Evolutionary conservation across 2,113 vertebrate genomes (phyloP).

Genomic region (Odobenus rosmarus): DNA sequence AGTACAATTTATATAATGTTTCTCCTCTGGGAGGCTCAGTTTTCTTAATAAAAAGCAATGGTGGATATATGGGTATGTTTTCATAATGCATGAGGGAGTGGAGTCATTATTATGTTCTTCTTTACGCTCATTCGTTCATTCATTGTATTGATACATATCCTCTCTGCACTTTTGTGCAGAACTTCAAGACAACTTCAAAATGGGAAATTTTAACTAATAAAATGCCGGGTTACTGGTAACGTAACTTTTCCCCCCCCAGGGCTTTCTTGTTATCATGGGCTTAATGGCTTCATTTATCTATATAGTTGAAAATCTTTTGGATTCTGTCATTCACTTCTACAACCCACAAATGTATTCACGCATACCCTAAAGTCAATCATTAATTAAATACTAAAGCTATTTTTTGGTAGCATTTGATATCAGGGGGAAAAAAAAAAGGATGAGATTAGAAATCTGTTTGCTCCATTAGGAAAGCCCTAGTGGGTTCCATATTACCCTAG

Average conservation of each 20-base stretch:
- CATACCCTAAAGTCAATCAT: background rate
- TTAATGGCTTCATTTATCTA: constrained; percentile 41
- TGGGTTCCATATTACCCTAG: background rate
- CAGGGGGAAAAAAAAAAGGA: background rate
- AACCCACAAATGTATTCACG: background rate
- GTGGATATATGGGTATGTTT: constrained; percentile 71
- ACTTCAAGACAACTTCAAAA: background rate
- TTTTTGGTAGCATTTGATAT: background rate
- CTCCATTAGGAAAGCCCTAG: too few species aligned
- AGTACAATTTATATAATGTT: constrained; percentile 83
- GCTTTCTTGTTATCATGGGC: constrained; percentile 14
- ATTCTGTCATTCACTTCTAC: background rate
- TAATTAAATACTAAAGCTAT: background rate
- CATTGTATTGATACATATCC: background rate
- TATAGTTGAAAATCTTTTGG: constrained; percentile 3
- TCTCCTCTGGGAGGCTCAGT: constrained; percentile 75
- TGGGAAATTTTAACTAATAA: constrained; percentile 6
- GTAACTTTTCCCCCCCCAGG: background rate
- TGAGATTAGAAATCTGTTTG: background rate
- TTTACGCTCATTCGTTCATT: background rate
- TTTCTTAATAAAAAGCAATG: constrained; percentile 81
- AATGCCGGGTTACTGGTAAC: background rate
- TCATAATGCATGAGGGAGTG: constrained; percentile 22
- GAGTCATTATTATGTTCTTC: background rate
- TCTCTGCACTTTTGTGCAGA: background rate